Evolutionary conservation across 2,888 invertebrate species (phyloP), one percentile per base, ranked within the genome.

Genomic region (Mimachlamys varia): DNA sequence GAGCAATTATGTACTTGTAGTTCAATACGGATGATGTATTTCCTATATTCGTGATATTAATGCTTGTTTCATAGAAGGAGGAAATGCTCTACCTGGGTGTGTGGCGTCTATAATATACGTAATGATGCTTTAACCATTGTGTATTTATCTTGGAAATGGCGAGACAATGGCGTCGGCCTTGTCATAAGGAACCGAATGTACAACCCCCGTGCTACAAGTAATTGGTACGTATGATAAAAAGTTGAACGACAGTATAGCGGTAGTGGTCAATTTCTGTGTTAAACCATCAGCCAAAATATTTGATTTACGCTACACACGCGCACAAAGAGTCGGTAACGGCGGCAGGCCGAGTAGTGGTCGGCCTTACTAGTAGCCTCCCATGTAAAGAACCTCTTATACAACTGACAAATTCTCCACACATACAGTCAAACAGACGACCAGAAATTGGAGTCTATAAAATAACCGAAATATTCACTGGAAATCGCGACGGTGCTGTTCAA

Each of bases 161-260:
- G 76, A 76, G 76, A 76, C 76, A 27, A 76, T 76, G 27, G 76
- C 76, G 33, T 27, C 76, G 19, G 19, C 76, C 27, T 33, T 76
- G 76, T 76, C 76, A 76, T 76, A 76, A 76, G 33, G 22, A 19
- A 17, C 33, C 76, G 0, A 33, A 33, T 33, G 76, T 76, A 76
- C 76, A 27, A 76, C 76, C 76, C 76, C 17, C 7, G 1, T 62
- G 76, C 17, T 76, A 76, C 76, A 27, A 33, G 76, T 76, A 76
- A 76, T 76, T 76, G 76, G 76, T 76, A 76, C 27, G 76, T 76
- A 76, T 33, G 76, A 76, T 76, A 76, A 76, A 76, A 76, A 76
- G 4, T 76, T 76, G 76, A 76, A 12, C 76, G 76, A 76, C 76
- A 76, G 76, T 76, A 33, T 27, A 76, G 27, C 27, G 76, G 76